Conservation (phyloP, 1,140 invertebrate genomes). For the Diprion similis region DNA sequence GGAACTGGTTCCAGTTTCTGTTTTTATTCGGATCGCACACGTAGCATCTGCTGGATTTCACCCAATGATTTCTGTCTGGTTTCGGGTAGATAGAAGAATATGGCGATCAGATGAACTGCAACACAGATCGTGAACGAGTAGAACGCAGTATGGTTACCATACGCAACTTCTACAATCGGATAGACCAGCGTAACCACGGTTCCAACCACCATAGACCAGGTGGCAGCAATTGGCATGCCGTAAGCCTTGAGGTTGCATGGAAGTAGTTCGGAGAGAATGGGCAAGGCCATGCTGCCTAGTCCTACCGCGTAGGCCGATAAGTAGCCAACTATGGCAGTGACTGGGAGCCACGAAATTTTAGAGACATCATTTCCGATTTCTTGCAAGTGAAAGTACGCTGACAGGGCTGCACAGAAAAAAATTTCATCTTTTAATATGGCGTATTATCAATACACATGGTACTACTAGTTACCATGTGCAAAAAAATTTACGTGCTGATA, state of each 20-base stretch:
- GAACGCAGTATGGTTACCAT: slow-evolving; percentile 72
- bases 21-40: not conserved
- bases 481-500: too few species aligned
- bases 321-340: slow-evolving; percentile 67
- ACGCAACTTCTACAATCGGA: slow-evolving; percentile 63
- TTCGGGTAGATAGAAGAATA: slow-evolving; percentile 73
- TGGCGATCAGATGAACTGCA: slow-evolving; percentile 67
- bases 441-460: not conserved
- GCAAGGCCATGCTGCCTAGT: slow-evolving; percentile 72
- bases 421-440: slow-evolving; percentile 1
- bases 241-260: slow-evolving; percentile 71
- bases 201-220: slow-evolving; percentile 70
- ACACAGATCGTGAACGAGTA: slow-evolving; percentile 75
- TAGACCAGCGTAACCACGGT: slow-evolving; percentile 76
- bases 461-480: too few species aligned
- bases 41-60: slow-evolving; percentile 60
- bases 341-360: slow-evolving; percentile 20
- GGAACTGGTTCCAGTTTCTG: not conserved
- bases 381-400: not conserved
- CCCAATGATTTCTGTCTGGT: slow-evolving; percentile 79
- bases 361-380: not conserved
- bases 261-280: slow-evolving; percentile 76
- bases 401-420: too few species aligned
- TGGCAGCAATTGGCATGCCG: slow-evolving; percentile 70
- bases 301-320: slow-evolving; percentile 72